phyloP scores from a whole-genome alignment of 2,113 vertebrate species.

The Gavia stellata region DNA sequence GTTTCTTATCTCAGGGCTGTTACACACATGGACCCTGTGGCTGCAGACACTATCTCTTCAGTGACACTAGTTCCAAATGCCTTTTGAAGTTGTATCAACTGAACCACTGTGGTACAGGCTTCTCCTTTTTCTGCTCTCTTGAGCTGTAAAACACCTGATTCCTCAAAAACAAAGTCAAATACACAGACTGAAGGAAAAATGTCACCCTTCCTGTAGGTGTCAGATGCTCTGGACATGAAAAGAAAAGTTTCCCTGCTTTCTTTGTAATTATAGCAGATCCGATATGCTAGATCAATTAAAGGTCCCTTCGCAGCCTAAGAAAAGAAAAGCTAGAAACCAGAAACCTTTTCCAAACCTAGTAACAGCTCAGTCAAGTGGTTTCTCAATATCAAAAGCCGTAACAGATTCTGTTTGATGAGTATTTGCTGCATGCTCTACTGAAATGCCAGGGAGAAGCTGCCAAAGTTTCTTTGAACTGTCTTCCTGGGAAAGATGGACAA shows the following conservation, averaged over 20 bases:
- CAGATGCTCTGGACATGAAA: background rate
- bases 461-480: background rate
- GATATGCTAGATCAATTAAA: background rate
- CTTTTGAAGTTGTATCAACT: background rate
- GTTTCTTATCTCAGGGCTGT: background rate
- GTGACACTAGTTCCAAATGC: background rate
- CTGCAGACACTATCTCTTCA: background rate
- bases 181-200: background rate
- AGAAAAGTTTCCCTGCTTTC: background rate
- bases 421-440: background rate
- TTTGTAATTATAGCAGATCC: background rate
- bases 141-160: background rate
- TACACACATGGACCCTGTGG: background rate
- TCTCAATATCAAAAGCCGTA: background rate
- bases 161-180: background rate
- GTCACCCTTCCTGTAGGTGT: fast-evolving
- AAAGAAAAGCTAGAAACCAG: background rate
- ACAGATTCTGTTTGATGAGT: background rate
- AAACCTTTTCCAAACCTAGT: background rate
- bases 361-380: background rate
- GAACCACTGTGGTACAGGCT: background rate
- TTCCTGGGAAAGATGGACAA: background rate
- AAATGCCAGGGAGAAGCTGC: background rate
- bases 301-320: background rate
- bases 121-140: background rate